These are phyloP conservation scores for Forbesichthys agassizii DNA, from an alignment of 2,113 vertebrate species.

Conservation along the genomic window DNA sequence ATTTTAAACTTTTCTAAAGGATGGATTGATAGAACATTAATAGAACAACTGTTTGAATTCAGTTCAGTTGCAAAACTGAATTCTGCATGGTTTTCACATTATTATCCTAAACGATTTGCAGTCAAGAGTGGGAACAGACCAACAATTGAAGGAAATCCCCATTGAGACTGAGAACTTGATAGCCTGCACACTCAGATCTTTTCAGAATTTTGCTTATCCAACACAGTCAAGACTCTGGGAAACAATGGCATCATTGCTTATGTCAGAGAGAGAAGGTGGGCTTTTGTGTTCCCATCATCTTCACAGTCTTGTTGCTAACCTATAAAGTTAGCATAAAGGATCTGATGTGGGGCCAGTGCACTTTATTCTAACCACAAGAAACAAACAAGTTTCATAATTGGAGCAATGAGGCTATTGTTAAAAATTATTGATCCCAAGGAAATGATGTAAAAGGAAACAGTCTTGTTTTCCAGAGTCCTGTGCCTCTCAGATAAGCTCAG, in stretches of 20 bases:
- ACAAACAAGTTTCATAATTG: too few species aligned
- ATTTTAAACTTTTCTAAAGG: too few species aligned
- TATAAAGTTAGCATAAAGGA: neutral
- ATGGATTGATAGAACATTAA: too few species aligned
- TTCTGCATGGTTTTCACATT: slow-evolving; percentile 1
- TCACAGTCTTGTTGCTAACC: neutral
- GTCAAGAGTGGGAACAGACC: slow-evolving; percentile 39
- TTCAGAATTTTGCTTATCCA: slow-evolving; percentile 32
- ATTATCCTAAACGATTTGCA: slow-evolving; percentile 15
- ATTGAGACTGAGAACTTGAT: slow-evolving; percentile 45
- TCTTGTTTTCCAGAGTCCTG: slow-evolving; percentile 82
- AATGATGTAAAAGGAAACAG: slow-evolving; percentile 94
- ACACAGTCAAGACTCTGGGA: slow-evolving; percentile 14
- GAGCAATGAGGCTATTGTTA: too few species aligned
- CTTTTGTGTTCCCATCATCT: neutral
- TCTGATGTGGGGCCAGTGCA: neutral
- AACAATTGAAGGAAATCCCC: slow-evolving; percentile 77
- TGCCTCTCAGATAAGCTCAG: slow-evolving; percentile 88
- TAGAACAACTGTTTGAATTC: neutral
- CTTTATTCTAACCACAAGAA: neutral
- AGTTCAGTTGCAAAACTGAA: neutral
- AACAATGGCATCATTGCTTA: slow-evolving; percentile 19
- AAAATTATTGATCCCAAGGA: slow-evolving; percentile 78
- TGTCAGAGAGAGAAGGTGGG: neutral
- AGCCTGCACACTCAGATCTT: slow-evolving; percentile 26